Conservation (phyloP, 92 coral and sea anemone genomes). For the Virgularia gustaviana region DNA sequence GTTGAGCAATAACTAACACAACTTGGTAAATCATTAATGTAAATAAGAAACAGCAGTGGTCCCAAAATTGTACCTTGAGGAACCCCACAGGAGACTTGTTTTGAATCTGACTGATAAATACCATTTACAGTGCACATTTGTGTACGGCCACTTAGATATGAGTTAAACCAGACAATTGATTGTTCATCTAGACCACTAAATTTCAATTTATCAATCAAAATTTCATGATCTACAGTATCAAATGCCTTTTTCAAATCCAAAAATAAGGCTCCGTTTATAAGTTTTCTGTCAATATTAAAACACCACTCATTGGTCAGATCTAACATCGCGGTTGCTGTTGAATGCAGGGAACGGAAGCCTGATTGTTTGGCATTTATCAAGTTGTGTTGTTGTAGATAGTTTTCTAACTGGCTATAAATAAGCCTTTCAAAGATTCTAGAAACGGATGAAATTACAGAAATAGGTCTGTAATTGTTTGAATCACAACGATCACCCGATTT, state of each 20-base stretch:
- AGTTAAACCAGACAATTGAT: background rate
- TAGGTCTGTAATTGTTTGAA: no score
- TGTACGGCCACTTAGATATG: background rate
- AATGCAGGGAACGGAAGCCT: no score
- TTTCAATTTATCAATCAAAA: background rate
- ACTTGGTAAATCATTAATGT: background rate
- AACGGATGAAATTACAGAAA: no score
- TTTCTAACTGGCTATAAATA: no score
- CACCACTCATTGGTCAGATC: no score
- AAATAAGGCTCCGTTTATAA: no score
- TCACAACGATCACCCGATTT: background rate
- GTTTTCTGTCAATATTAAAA: no score
- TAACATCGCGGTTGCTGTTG: conserved; percentile 1
- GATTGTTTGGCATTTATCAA: background rate
- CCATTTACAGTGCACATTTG: background rate
- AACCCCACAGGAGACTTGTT: background rate
- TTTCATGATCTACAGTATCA: background rate
- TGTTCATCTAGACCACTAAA: background rate
- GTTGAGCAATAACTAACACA: no score
- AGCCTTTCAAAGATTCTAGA: no score
- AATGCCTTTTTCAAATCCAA: background rate
- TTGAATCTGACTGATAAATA: background rate
- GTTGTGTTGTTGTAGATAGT: background rate
- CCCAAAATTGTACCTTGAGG: background rate
- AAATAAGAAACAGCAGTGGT: background rate